Percentiles rank a stretch among this genome's conserved stretches.
phyloP scores from a whole-genome alignment of 2,888 invertebrate genomes.

The Catocala nupta region DNA sequence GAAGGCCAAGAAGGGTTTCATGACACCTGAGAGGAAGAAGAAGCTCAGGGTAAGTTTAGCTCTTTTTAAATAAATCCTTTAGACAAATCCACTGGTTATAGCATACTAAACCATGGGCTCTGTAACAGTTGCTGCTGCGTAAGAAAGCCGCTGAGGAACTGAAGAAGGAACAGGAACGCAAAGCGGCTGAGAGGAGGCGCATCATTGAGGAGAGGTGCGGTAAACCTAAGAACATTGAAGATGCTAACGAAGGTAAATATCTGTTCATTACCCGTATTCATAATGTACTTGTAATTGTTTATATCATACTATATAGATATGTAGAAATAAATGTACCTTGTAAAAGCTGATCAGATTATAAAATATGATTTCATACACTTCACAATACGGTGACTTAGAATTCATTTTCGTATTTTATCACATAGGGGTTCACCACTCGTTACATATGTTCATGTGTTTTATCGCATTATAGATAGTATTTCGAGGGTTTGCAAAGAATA shows the following conservation, averaged over 20 bases:
- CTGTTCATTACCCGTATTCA: constrained; percentile 18
- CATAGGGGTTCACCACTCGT: constrained; percentile 49
- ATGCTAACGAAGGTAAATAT: constrained; percentile 96
- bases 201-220: constrained; percentile 98
- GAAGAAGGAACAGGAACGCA: constrained; percentile 99
- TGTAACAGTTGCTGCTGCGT: constrained; percentile 96
- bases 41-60: constrained; percentile 96
- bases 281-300: constrained; percentile 1
- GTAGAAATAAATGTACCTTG: constrained; percentile 35
- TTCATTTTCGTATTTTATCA: constrained; percentile 46
- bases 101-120: constrained; percentile 14
- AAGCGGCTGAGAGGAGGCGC: constrained; percentile 98
- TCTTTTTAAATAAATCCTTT: too few relatives aligned
- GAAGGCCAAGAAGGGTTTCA: constrained; percentile 99
- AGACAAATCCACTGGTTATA: background rate
- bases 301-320: constrained; percentile 6
- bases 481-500: constrained; percentile 93
- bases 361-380: constrained; percentile 58
- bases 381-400: constrained; percentile 57
- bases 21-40: constrained; percentile 99
- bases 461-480: constrained; percentile 90
- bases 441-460: constrained; percentile 67
- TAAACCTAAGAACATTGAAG: constrained; percentile 95
- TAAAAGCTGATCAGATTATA: constrained; percentile 35
- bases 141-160: constrained; percentile 99